Evolutionary conservation across 2,888 invertebrate species (phyloP).

Genomic region (Tipula lateralis): DNA sequence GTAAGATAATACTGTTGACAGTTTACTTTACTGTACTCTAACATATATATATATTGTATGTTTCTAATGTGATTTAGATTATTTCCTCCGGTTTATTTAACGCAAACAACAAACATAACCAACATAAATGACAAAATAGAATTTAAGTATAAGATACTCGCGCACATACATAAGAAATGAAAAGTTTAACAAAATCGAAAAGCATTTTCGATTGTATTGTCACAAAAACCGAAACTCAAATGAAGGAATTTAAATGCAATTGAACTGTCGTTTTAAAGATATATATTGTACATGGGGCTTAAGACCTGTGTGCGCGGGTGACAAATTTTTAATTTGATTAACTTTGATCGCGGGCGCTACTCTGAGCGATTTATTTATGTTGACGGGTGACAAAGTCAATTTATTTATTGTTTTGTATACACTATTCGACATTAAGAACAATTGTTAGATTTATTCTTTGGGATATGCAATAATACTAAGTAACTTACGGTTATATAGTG

Average conservation of each 20-base stretch:
- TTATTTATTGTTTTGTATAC: neutral
- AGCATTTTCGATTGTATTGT: slow-evolving; percentile 14
- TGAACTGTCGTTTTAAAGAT: neutral
- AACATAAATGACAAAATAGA: slow-evolving; percentile 11
- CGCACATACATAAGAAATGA: neutral
- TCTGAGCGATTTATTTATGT: neutral
- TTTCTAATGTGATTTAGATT: slow-evolving; percentile 19
- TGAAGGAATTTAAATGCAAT: neutral
- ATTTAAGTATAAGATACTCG: neutral
- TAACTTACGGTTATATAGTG: too few relatives aligned
- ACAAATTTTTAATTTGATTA: neutral
- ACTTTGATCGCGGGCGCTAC: neutral
- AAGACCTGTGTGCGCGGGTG: neutral
- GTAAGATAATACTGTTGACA: slow-evolving; percentile 24
- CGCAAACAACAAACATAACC: neutral
- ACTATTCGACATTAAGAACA: neutral
- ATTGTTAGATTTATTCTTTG: neutral
- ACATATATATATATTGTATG: neutral
- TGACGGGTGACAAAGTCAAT: neutral
- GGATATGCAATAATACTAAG: too few relatives aligned
- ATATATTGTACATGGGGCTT: too few relatives aligned
- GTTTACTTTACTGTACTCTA: neutral
- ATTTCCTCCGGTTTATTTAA: neutral
- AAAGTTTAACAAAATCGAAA: neutral
- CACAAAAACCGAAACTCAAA: neutral